Conservation (phyloP, 1,140 invertebrate species). For the Drosophila micromelanica region DNA sequence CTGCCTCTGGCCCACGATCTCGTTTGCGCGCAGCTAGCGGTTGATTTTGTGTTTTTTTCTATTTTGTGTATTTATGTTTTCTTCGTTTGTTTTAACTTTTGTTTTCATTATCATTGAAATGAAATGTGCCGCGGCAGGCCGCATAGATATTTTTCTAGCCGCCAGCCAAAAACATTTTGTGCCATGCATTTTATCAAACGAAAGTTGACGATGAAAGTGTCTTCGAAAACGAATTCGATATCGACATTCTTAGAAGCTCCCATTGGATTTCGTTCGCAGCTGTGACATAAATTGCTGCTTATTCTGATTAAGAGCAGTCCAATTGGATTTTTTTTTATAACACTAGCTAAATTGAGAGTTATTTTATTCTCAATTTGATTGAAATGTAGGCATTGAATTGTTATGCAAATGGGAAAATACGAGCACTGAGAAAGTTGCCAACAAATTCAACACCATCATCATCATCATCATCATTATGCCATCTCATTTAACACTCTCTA, state of each 20-base stretch:
- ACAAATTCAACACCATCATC: constrained; percentile 35
- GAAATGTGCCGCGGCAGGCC: constrained; percentile 36
- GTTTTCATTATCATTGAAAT: constrained; percentile 80
- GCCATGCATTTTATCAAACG: constrained; percentile 49
- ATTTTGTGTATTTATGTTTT: constrained; percentile 12
- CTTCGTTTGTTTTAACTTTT: constrained; percentile 72
- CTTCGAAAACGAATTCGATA: constrained; percentile 52
- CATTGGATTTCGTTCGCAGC: neutral
- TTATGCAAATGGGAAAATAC: constrained; percentile 52
- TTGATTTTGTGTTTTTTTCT: constrained; percentile 49
- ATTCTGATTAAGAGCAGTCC: constrained; percentile 52
- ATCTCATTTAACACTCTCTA: constrained; percentile 35
- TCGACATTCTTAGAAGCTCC: constrained; percentile 35
- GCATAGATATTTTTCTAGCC: constrained; percentile 69
- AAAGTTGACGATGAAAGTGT: constrained; percentile 57
- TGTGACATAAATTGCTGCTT: constrained; percentile 20
- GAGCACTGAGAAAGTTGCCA: constrained; percentile 65
- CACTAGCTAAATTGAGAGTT: neutral
- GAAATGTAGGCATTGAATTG: constrained; percentile 58
- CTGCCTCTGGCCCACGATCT: constrained; percentile 7
- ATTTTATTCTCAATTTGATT: constrained; percentile 18
- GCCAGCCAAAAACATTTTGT: constrained; percentile 33
- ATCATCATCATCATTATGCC: constrained; percentile 33
- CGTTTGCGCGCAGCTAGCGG: constrained; percentile 48
- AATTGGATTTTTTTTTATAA: constrained; percentile 35